These are phyloP conservation scores for Pantherophis vulpinus DNA, from an alignment of 2,797 vertebrate species.

Conservation along the genomic window DNA sequence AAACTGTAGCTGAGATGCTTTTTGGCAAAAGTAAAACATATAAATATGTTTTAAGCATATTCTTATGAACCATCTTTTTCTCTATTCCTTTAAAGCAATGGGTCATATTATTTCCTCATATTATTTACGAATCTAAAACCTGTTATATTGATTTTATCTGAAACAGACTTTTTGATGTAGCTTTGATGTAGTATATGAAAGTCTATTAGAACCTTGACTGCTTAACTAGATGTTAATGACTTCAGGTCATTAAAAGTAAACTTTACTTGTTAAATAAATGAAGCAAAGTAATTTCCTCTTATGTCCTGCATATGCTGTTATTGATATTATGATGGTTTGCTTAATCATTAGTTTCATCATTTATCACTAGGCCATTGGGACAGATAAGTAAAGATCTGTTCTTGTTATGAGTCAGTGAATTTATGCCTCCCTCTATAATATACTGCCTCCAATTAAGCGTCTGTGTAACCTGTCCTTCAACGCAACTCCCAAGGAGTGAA, in stretches of 20 bases:
- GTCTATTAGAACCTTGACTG: conserved; percentile 8
- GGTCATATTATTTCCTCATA: neutral
- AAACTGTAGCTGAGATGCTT: neutral
- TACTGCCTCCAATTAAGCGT: neutral
- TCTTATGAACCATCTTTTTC: neutral
- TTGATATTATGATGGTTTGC: conserved; percentile 22
- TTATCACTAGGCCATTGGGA: conserved; percentile 14
- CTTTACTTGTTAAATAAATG: conserved; percentile 24
- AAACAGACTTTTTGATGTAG: neutral
- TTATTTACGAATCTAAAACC: neutral
- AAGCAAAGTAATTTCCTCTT: conserved; percentile 26
- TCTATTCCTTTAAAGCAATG: neutral
- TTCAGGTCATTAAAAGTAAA: conserved; percentile 29
- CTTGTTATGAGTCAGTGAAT: conserved; percentile 11
- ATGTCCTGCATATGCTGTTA: conserved; percentile 21
- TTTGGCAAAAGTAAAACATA: neutral
- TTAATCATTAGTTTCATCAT: conserved; percentile 26
- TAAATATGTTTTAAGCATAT: neutral
- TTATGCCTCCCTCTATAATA: conserved; percentile 17
- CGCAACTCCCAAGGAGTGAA: neutral
- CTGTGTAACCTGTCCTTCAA: conserved; percentile 1
- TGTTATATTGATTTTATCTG: conserved; percentile 5
- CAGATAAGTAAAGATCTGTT: conserved; percentile 14
- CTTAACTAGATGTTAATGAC: conserved; percentile 18
- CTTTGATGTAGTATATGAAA: neutral